These are phyloP conservation scores for Aspidapion aeneum DNA, from an alignment of 2,888 invertebrate species.

Conservation along the genomic window DNA sequence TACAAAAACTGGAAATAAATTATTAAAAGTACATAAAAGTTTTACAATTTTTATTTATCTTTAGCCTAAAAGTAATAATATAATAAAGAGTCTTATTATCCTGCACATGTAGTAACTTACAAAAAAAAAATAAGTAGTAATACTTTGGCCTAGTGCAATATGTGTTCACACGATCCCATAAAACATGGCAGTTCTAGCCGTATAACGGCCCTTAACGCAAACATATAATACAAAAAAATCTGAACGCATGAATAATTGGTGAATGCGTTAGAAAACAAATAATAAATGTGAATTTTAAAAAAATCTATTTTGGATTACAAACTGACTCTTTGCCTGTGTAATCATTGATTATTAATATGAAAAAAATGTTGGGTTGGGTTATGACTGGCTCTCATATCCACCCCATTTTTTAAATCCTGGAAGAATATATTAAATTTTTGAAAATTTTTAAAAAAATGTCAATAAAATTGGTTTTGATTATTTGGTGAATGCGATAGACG, in stretches of 20 bases:
- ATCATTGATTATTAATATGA: no score
- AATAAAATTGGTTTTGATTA: no score
- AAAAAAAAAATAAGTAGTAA: slow-evolving; percentile 45
- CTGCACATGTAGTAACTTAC: slow-evolving; percentile 48
- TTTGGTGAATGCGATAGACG: no score
- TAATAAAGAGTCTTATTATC: slow-evolving; percentile 42
- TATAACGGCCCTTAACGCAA: slow-evolving; percentile 29
- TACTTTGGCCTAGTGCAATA: slow-evolving; percentile 48
- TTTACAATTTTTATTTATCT: slow-evolving; percentile 43
- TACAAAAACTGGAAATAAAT: slow-evolving; percentile 11
- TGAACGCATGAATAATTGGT: slow-evolving; percentile 40
- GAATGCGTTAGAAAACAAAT: no score
- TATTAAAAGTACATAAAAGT: slow-evolving; percentile 21
- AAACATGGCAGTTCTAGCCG: slow-evolving; percentile 45
- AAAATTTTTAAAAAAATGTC: no score
- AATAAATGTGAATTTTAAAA: no score
- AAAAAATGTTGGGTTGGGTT: no score
- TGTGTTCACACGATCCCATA: slow-evolving; percentile 40
- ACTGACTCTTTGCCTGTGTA: no score
- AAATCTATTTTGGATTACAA: no score
- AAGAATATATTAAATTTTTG: no score
- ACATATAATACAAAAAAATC: slow-evolving; percentile 29
- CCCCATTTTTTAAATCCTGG: no score
- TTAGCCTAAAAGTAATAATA: slow-evolving; percentile 48
- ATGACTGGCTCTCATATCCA: no score